Conservation (phyloP, 2,888 invertebrate species). For the Trilocha varians region DNA sequence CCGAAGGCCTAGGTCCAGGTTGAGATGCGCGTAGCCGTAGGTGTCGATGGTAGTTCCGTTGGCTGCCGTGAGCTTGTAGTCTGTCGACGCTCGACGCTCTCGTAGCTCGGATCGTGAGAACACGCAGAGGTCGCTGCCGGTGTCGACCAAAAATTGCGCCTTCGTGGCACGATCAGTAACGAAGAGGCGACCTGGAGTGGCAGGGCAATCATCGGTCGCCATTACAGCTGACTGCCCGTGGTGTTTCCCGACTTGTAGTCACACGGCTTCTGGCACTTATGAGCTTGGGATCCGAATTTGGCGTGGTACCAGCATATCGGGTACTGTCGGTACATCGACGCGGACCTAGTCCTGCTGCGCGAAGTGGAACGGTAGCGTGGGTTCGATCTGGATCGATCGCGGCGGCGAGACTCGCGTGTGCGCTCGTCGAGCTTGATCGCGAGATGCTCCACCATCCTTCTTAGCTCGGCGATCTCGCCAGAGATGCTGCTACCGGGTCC, state of each 20-base stretch:
- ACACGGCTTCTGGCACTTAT: slow-evolving; percentile 11
- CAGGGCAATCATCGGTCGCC: slow-evolving; percentile 14
- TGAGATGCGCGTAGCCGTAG: slow-evolving; percentile 14
- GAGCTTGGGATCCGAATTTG: slow-evolving; percentile 7
- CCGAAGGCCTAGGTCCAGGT: slow-evolving; percentile 13
- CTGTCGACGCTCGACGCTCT: slow-evolving; percentile 8
- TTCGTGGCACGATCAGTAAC: slow-evolving; percentile 12
- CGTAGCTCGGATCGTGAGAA: slow-evolving; percentile 7
- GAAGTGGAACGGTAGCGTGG: background rate
- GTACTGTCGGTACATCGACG: slow-evolving; percentile 10
- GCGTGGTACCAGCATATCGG: slow-evolving; percentile 18
- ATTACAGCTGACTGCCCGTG: slow-evolving; percentile 10
- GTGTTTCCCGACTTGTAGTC: slow-evolving; percentile 10
- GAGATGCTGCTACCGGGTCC: background rate
- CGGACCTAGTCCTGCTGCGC: slow-evolving; percentile 1
- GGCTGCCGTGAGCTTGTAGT: slow-evolving; percentile 14
- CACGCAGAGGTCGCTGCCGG: slow-evolving; percentile 10
- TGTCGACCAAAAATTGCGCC: slow-evolving; percentile 9
- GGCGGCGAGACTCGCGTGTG: slow-evolving; percentile 2
- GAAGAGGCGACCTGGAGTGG: slow-evolving; percentile 14
- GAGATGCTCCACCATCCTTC: background rate
- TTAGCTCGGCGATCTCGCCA: background rate
- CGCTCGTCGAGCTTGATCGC: slow-evolving; percentile 5
- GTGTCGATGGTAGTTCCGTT: slow-evolving; percentile 18
- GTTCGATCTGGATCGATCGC: background rate